These are phyloP conservation scores for Choristoneura fumiferana DNA, from an alignment of 1,140 invertebrate species.

Conservation along the genomic window DNA sequence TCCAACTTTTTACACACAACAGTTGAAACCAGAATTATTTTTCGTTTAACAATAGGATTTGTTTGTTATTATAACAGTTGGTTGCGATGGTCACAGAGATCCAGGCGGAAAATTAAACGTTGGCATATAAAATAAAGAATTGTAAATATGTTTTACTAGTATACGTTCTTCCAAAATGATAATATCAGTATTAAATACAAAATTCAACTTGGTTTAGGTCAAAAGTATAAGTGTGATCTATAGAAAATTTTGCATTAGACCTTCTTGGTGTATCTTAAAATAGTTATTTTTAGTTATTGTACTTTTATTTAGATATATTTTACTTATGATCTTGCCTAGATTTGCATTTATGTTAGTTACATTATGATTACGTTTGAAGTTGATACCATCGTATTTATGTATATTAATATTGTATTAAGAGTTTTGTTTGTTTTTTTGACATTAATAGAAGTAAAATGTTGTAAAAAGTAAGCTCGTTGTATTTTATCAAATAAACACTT, in stretches of 20 bases:
- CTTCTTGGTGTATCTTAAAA: conserved; percentile 67
- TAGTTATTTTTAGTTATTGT: conserved; percentile 47
- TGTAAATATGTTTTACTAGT: conserved; percentile 75
- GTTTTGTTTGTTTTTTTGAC: conserved; percentile 77
- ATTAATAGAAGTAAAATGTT: conserved; percentile 78
- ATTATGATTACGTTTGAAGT: conserved; percentile 70
- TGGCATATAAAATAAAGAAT: conserved; percentile 62
- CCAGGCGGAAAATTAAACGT: conserved; percentile 70
- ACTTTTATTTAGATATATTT: conserved; percentile 63
- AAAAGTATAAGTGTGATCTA: conserved; percentile 77
- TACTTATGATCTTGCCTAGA: conserved; percentile 72
- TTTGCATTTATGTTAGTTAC: conserved; percentile 76
- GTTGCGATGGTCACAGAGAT: conserved; percentile 74
- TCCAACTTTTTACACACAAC: conserved; percentile 76
- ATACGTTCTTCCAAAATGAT: conserved; percentile 70
- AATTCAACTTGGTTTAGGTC: conserved; percentile 76
- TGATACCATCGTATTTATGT: conserved; percentile 77
- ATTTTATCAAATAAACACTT: conserved; percentile 79
- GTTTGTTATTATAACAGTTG: conserved; percentile 62
- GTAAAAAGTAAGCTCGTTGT: conserved; percentile 78
- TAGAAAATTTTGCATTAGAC: conserved; percentile 66
- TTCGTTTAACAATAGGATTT: conserved; percentile 53
- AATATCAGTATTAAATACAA: conserved; percentile 78
- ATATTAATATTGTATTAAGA: conserved; percentile 77
- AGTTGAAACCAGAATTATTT: conserved; percentile 51